Conservation (phyloP, 2,113 vertebrate genomes). For the Laticauda colubrina region DNA sequence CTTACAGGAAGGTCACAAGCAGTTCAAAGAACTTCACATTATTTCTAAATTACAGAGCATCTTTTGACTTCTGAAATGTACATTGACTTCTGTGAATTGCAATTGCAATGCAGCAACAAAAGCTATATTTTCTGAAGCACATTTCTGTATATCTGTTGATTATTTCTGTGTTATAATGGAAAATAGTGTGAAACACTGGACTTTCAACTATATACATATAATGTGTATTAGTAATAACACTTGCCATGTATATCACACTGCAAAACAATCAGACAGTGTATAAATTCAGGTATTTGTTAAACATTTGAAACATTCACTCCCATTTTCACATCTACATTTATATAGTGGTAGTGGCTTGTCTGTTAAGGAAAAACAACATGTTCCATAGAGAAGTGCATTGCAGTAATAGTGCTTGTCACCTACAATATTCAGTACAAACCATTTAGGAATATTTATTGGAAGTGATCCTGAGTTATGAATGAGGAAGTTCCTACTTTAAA, state of each 20-base stretch:
- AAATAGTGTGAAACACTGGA: neutral
- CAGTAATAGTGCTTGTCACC: neutral
- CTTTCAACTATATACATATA: neutral
- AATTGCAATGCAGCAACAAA: neutral
- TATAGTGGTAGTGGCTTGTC: neutral
- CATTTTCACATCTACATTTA: neutral
- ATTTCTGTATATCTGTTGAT: neutral
- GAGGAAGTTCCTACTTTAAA: neutral
- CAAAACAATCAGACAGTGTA: neutral
- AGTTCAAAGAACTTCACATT: neutral
- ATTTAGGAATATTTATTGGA: neutral
- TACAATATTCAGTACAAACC: neutral
- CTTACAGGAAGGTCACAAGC: neutral
- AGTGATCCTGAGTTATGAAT: neutral
- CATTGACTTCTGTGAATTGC: neutral
- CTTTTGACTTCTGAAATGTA: neutral
- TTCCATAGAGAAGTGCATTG: neutral
- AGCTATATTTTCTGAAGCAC: neutral
- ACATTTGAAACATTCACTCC: neutral
- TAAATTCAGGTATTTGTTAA: neutral
- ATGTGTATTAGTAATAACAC: neutral
- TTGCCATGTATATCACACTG: no score
- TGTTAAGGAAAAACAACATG: neutral
- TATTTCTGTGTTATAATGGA: neutral
- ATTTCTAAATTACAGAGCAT: neutral